Evolutionary conservation across 2,888 invertebrate genomes (phyloP).

Genomic region (Alcis repandata): DNA sequence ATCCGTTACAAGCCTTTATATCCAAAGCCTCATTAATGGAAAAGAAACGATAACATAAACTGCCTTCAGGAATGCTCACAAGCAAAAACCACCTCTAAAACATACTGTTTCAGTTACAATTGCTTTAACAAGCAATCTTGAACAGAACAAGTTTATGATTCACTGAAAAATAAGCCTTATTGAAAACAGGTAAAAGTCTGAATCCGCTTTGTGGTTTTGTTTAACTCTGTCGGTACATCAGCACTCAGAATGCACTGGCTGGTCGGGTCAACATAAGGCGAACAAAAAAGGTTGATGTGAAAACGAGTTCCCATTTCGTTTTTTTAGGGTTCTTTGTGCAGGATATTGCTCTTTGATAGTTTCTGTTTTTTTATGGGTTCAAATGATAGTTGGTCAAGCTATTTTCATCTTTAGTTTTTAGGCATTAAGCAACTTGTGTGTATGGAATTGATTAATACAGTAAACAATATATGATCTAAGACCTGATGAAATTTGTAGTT

Average conservation of each 20-base stretch:
- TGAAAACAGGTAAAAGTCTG: neutral
- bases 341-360: slow-evolving; percentile 3
- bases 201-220: slow-evolving; percentile 3
- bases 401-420: neutral
- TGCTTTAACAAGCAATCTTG: slow-evolving; percentile 8
- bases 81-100: slow-evolving; percentile 27
- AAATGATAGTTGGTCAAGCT: neutral
- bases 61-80: neutral
- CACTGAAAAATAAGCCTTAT: slow-evolving; percentile 34
- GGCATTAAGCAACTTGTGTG: neutral
- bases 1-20: slow-evolving; percentile 18
- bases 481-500: neutral
- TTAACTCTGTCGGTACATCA: slow-evolving; percentile 54
- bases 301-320: slow-evolving; percentile 8
- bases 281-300: slow-evolving; percentile 21
- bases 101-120: slow-evolving; percentile 14
- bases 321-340: neutral
- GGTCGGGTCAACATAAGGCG: slow-evolving; percentile 42
- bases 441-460: neutral
- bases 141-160: slow-evolving; percentile 28
- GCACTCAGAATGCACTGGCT: slow-evolving; percentile 67
- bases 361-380: neutral
- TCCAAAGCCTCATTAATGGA: slow-evolving; percentile 26
- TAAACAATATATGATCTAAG: neutral
- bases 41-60: slow-evolving; percentile 11